A percentile compares a stretch with the other conserved stretches of the same genome.
phyloP scores from a whole-genome alignment of 2,113 vertebrate genomes.

The Heterotilapia buettikoferi region DNA sequence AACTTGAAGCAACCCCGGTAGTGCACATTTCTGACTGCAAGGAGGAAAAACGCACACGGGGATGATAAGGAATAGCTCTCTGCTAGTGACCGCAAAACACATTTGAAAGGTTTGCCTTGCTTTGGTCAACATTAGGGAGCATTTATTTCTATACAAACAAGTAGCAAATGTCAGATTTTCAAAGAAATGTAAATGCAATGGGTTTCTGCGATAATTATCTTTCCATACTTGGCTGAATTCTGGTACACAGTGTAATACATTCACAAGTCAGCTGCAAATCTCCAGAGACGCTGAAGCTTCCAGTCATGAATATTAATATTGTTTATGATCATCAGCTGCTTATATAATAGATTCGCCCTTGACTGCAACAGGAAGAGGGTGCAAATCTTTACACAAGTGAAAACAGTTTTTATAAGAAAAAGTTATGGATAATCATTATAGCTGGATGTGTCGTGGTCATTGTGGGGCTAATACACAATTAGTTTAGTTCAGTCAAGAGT shows the following conservation, averaged over 20 bases:
- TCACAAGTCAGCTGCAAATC: conserved; percentile 10
- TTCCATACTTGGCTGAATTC: background rate
- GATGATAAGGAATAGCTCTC: background rate
- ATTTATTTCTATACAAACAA: background rate
- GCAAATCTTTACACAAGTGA: background rate
- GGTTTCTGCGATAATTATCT: background rate
- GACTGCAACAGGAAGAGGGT: background rate
- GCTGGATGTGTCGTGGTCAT: background rate
- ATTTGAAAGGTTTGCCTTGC: background rate
- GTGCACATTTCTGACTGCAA: conserved; percentile 81
- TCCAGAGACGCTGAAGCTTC: conserved; percentile 1
- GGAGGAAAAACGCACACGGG: background rate
- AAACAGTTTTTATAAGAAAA: background rate
- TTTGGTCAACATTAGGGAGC: background rate
- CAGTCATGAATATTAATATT: conserved; percentile 36
- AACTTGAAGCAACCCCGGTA: conserved; percentile 86
- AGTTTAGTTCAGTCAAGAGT: background rate
- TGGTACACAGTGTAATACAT: background rate
- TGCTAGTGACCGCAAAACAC: background rate
- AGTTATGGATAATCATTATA: background rate
- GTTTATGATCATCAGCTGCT: conserved; percentile 2
- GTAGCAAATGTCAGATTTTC: background rate
- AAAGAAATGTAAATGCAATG: background rate
- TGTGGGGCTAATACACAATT: background rate
- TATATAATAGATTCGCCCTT: conserved; percentile 1